Percentiles rank a stretch among this genome's conserved stretches.
Evolutionary conservation across 1,140 invertebrate genomes (phyloP).

Genomic region (Harpegnathos saltator): DNA sequence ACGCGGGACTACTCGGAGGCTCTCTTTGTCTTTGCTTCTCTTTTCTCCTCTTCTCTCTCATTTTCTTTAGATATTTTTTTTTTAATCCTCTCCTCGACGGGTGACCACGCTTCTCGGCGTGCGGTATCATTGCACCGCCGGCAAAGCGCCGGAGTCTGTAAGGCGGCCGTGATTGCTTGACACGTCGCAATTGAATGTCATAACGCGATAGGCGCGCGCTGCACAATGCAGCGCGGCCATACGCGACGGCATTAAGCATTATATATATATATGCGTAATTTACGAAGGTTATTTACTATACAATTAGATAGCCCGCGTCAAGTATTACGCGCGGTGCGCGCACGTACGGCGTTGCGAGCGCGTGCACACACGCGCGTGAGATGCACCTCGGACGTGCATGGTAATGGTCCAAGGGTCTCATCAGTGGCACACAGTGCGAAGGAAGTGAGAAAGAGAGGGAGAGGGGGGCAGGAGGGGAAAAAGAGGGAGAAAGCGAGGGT

Average conservation of each 20-base stretch:
- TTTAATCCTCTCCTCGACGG: neutral
- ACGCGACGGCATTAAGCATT: constrained; percentile 70
- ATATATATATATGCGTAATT: constrained; percentile 77
- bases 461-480: too few species aligned
- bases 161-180: constrained; percentile 68
- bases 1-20: too few species aligned
- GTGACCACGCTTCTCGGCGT: constrained; percentile 23
- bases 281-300: constrained; percentile 73
- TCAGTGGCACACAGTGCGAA: constrained; percentile 45
- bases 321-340: constrained; percentile 46
- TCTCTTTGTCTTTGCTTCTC: too few species aligned
- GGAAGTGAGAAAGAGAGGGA: neutral
- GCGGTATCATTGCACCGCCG: constrained; percentile 36
- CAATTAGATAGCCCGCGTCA: constrained; percentile 72
- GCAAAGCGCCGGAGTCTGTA: constrained; percentile 53
- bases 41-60: neutral
- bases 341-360: constrained; percentile 20
- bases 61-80: neutral
- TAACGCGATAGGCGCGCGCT: constrained; percentile 66
- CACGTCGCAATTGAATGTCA: constrained; percentile 74
- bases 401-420: constrained; percentile 71
- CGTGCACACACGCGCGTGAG: neutral
- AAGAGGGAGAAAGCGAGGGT: constrained; percentile 26
- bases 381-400: constrained; percentile 51
- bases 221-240: constrained; percentile 70